Percentiles rank a stretch among this genome's conserved stretches.
These are phyloP conservation scores for Neostethus bicornis DNA, from an alignment of 2,797 vertebrate genomes.

Conservation along the genomic window DNA sequence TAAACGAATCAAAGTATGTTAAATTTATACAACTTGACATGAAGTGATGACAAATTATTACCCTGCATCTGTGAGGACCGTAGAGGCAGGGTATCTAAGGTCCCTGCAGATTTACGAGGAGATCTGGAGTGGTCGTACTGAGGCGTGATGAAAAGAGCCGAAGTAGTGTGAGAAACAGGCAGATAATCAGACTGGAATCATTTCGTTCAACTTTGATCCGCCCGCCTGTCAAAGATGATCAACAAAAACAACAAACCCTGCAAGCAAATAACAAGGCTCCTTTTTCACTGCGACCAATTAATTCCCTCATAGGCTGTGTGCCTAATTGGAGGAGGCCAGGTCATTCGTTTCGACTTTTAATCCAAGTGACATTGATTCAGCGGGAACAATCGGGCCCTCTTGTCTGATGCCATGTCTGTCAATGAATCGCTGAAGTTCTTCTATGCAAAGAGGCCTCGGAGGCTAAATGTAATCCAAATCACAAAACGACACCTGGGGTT, in stretches of 20 bases:
- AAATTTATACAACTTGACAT: too few relatives aligned
- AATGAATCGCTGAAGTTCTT: slow-evolving; percentile 47
- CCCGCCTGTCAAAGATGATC: slow-evolving; percentile 75
- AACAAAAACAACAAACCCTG: slow-evolving; percentile 65
- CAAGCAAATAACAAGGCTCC: slow-evolving; percentile 63
- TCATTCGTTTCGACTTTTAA: slow-evolving; percentile 75
- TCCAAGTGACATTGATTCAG: slow-evolving; percentile 76
- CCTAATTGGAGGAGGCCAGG: slow-evolving; percentile 71
- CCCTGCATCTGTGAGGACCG: neutral
- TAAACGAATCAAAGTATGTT: neutral
- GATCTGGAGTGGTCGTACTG: slow-evolving; percentile 27
- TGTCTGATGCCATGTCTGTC: slow-evolving; percentile 68
- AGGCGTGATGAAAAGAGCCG: slow-evolving; percentile 55
- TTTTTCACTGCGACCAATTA: slow-evolving; percentile 70
- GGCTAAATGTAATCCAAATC: slow-evolving; percentile 72
- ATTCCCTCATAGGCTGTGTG: slow-evolving; percentile 62
- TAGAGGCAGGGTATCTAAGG: too few relatives aligned
- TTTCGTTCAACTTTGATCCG: slow-evolving; percentile 81
- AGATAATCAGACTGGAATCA: slow-evolving; percentile 82
- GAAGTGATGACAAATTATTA: slow-evolving; percentile 1
- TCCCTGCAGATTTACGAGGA: slow-evolving; percentile 6
- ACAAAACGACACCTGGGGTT: slow-evolving; percentile 79
- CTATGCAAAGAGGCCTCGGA: slow-evolving; percentile 49
- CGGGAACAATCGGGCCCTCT: slow-evolving; percentile 66
- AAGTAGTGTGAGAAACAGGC: slow-evolving; percentile 72